These are phyloP conservation scores for Porites divaricata DNA, from an alignment of 92 coral and sea anemone species.

Conservation along the genomic window DNA sequence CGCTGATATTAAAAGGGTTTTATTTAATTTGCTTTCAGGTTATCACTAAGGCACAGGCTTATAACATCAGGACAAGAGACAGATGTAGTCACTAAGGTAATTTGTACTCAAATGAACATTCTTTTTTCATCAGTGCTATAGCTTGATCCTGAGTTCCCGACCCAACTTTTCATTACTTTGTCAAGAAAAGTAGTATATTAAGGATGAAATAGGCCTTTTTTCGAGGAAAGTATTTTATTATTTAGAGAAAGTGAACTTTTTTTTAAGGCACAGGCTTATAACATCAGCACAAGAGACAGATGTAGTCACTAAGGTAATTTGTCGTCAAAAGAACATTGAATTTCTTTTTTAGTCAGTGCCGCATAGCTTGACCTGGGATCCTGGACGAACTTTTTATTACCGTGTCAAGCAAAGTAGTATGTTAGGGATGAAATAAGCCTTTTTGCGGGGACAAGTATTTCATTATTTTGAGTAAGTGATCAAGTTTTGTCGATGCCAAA, in stretches of 20 bases:
- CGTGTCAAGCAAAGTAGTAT: too few species aligned
- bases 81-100: slow-evolving; percentile 74
- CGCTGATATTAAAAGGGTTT: background rate
- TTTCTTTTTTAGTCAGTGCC: background rate
- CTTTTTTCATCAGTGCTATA: too few species aligned
- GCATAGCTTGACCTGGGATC: background rate
- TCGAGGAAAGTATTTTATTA: too few species aligned
- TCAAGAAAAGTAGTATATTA: too few species aligned
- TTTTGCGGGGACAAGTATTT: too few species aligned
- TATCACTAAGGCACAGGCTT: slow-evolving; percentile 25
- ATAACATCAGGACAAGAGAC: slow-evolving; percentile 41
- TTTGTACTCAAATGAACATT: background rate
- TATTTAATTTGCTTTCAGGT: slow-evolving; percentile 51
- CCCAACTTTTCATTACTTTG: too few species aligned
- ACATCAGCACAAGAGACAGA: slow-evolving; percentile 91
- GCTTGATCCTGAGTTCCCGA: too few species aligned
- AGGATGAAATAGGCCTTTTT: background rate
- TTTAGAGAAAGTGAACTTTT: too few species aligned
- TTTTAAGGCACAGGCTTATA: slow-evolving; percentile 93
- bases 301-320: slow-evolving; percentile 86
- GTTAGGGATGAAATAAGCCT: too few species aligned
- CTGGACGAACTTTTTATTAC: background rate
- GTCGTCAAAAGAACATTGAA: background rate
- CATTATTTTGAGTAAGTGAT: too few species aligned
- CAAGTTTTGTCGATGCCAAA: too few species aligned